phyloP scores from a whole-genome alignment of 2,888 invertebrate species.

The Andrena trimmerana region DNA sequence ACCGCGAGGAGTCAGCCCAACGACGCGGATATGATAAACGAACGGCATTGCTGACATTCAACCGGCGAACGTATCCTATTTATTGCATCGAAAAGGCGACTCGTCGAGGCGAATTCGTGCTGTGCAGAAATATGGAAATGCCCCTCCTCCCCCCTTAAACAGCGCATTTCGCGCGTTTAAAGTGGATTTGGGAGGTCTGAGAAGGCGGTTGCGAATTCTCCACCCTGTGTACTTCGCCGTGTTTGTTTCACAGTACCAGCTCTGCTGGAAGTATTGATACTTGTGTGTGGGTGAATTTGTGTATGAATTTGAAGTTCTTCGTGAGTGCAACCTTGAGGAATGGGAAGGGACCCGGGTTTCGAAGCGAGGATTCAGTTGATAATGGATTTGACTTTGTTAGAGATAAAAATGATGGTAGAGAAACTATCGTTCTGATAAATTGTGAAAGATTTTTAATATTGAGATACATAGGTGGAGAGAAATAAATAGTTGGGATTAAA shows the following conservation, averaged over 20 bases:
- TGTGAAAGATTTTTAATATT: no score
- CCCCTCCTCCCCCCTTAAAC: neutral
- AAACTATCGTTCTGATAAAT: no score
- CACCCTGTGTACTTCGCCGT: no score
- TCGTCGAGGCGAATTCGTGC: neutral
- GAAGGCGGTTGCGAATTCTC: neutral
- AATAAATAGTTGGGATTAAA: no score
- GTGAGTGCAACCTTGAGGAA: no score
- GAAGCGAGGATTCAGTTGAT: no score
- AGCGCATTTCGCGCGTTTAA: neutral
- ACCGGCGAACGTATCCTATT: neutral
- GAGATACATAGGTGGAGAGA: no score
- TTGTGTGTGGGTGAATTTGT: neutral
- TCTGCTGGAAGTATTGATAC: neutral
- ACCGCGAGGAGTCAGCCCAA: neutral
- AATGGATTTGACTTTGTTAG: no score
- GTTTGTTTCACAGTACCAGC: no score
- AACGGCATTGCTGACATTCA: constrained; percentile 9
- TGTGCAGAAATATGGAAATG: neutral
- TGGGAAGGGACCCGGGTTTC: no score
- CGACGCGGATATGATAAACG: constrained; percentile 13
- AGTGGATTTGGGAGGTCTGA: neutral
- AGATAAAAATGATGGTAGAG: no score
- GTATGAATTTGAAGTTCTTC: neutral
- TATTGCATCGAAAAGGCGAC: neutral